Conservation (phyloP, 1,140 invertebrate species). For the Melitaea cinxia region DNA sequence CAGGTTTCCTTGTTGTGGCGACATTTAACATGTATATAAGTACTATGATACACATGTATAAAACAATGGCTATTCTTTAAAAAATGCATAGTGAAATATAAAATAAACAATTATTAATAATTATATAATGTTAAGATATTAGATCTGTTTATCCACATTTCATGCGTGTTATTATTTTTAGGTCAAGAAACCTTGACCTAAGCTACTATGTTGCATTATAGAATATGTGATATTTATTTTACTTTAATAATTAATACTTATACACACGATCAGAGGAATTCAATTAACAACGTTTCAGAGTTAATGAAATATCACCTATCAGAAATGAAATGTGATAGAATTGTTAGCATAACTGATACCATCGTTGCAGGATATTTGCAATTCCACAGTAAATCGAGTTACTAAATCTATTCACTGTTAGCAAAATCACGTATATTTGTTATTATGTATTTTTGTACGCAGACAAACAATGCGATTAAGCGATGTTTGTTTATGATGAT, state of each 20-base stretch:
- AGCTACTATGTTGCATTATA: constrained; percentile 35
- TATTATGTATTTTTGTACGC: background rate
- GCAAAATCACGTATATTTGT: background rate
- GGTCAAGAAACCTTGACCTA: constrained; percentile 40
- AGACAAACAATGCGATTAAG: background rate
- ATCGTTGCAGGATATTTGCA: constrained; percentile 14
- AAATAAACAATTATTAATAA: too few species aligned
- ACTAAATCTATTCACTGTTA: background rate
- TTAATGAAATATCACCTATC: constrained; percentile 15
- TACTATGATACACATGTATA: too few species aligned
- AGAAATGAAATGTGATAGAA: constrained; percentile 30
- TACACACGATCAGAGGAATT: constrained; percentile 9
- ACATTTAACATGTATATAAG: too few species aligned
- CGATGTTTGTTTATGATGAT: background rate
- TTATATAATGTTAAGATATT: background rate
- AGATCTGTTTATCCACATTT: constrained; percentile 25
- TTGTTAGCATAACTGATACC: constrained; percentile 19
- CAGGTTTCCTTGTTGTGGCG: background rate
- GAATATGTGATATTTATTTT: constrained; percentile 6
- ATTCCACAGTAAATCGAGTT: constrained; percentile 21
- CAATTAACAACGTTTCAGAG: constrained; percentile 5
- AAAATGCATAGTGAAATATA: too few species aligned
- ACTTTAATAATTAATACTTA: constrained; percentile 20
- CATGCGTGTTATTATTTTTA: constrained; percentile 33
- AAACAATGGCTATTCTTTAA: too few species aligned